Base-by-base conservation (phyloP, 37 sponge, comb jelly and placozoan genomes). In the Hexactinellida sp. region DNA sequence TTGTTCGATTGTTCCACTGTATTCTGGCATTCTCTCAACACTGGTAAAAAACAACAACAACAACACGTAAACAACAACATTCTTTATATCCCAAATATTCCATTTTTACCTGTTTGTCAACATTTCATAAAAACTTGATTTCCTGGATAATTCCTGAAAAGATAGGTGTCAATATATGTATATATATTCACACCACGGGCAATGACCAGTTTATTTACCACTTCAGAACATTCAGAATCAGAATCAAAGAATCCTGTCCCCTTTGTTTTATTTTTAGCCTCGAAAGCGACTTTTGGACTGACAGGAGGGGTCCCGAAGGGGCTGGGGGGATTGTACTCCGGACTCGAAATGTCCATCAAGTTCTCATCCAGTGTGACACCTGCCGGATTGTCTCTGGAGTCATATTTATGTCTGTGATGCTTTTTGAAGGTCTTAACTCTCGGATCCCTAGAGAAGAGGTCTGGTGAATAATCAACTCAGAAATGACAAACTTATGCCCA, bases 281-380 rank as follows among this genome's bases (percentile, higher is more conserved):
- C 28, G 34, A 63, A n/a, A 7, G 76, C 21, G 25, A n/a, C 28
- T 10, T 7, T 10, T 25, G 76, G 76, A 63, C 28, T 10, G 25
- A n/a, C 5, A 32, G 76, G 30, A 23, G 34, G 76, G 34, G 25
- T 28, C 19, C 5, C 3, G 76, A n/a, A 7, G 76, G 76, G 76
- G 13, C 76, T 63, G 5, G 76, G 76, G 28, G 76, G 76, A 23
- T 63, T 28, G 34, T 63, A 63, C 76, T 63, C 76, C 3, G 76
- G 76, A 63, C 76, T 63, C 19, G 76, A 63, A 7, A 63, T 63
- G 76, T 63, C 76, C 76, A 63, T 63, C 76, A 63, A 23, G 30
- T 63, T 63, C 32, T 63, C 76, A 23, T n/a, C 76, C 5, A 25
- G 13, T 7, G 34, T 63, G 76, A 28, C 76, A 28, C 19, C 3